phyloP scores from a whole-genome alignment of 2,888 invertebrate species.

The Stenotaenia linearis region DNA sequence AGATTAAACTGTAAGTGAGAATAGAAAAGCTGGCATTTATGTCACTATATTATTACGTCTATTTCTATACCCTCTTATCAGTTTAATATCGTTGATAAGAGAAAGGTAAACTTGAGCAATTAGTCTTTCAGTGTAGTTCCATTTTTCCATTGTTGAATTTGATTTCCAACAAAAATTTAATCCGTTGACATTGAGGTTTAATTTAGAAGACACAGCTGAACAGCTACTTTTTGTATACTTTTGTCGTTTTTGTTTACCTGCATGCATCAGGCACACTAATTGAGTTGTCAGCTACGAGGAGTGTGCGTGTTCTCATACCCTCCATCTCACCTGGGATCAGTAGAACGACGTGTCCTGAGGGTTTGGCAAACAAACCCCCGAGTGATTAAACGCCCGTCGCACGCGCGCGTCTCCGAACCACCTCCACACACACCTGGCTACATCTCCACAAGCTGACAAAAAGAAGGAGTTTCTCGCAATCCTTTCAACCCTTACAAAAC shows the following conservation, averaged over 20 bases:
- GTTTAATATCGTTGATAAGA: conserved; percentile 5
- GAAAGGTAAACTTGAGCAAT: conserved; percentile 1
- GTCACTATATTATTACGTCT: background rate
- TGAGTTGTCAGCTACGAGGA: conserved; percentile 2
- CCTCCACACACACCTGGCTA: conserved; percentile 24
- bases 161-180: conserved; percentile 6
- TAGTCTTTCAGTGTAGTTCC: background rate
- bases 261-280: conserved; percentile 24
- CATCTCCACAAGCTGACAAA: conserved; percentile 1
- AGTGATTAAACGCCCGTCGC: conserved; percentile 20
- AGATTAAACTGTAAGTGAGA: background rate
- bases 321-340: conserved; percentile 24
- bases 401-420: background rate
- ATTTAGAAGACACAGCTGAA: conserved; percentile 6
- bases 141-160: background rate
- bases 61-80: background rate
- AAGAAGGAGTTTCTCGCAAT: background rate
- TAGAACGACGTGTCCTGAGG: conserved; percentile 24
- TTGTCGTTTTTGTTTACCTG: conserved; percentile 17
- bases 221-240: conserved; percentile 10
- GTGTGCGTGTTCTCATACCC: conserved; percentile 14
- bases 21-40: background rate
- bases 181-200: conserved; percentile 17
- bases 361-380: conserved; percentile 22
- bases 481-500: background rate